These are phyloP conservation scores for Aromia moschata DNA, from an alignment of 2,888 invertebrate species.

Conservation along the genomic window DNA sequence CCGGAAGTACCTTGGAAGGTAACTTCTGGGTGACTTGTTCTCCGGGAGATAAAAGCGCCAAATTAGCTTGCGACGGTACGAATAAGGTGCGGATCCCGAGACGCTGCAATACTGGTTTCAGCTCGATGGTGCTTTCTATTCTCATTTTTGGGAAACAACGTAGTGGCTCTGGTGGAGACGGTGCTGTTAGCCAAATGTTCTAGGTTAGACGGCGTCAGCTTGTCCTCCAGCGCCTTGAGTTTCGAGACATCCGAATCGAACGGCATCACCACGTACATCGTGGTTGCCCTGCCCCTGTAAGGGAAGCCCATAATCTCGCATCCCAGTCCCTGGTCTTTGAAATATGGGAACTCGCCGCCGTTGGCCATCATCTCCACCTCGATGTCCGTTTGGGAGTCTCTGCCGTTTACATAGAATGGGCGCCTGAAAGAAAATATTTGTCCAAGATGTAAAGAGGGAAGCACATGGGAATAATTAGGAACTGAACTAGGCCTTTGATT, in stretches of 20 bases:
- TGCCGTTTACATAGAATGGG: conserved; percentile 67
- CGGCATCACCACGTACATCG: conserved; percentile 76
- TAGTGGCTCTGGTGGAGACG: conserved; percentile 64
- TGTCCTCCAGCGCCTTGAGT: conserved; percentile 64
- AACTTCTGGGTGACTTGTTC: conserved; percentile 28
- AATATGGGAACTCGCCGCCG: conserved; percentile 69
- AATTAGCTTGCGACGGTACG: conserved; percentile 68
- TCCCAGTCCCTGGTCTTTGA: conserved; percentile 64
- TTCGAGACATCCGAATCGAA: conserved; percentile 62
- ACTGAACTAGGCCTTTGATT: no score
- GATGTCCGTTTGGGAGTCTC: conserved; percentile 58
- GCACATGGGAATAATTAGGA: no score
- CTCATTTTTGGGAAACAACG: conserved; percentile 79
- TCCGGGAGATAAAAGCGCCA: conserved; percentile 71
- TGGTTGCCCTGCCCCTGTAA: conserved; percentile 73
- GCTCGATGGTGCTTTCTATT: conserved; percentile 68
- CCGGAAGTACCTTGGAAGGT: conserved; percentile 7
- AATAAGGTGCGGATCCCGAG: conserved; percentile 74
- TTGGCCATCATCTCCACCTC: conserved; percentile 75
- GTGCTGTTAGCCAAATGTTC: conserved; percentile 65
- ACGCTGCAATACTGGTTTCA: conserved; percentile 66
- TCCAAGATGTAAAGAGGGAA: no score
- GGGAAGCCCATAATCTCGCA: conserved; percentile 75
- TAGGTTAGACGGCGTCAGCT: conserved; percentile 64
- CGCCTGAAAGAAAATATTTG: conserved; percentile 65